Evolutionary conservation across 2,888 invertebrate genomes (phyloP).

Genomic region (Lithophane ornitopus): DNA sequence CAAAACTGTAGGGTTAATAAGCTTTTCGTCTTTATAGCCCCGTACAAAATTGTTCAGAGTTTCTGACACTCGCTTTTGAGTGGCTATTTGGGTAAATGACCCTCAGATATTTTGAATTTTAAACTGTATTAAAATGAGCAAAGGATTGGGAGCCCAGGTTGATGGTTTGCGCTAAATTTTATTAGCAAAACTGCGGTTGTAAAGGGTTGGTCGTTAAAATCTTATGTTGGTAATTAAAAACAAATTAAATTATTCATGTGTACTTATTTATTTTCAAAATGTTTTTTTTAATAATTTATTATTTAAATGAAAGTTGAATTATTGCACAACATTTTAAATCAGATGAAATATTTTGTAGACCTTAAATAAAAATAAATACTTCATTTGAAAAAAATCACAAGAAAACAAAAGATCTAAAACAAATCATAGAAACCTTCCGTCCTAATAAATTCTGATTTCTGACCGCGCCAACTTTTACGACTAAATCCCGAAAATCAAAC

Average conservation of each 20-base stretch:
- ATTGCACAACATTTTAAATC: neutral
- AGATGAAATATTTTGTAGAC: neutral
- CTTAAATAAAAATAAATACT: neutral
- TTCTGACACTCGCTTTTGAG: constrained; percentile 74
- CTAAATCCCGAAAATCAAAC: constrained; percentile 79
- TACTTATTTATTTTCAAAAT: neutral
- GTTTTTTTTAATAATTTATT: neutral
- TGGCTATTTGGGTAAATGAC: constrained; percentile 82
- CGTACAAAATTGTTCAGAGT: constrained; percentile 75
- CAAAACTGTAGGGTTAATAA: constrained; percentile 73
- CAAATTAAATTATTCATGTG: neutral
- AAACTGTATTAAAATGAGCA: constrained; percentile 78
- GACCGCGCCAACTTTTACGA: constrained; percentile 74
- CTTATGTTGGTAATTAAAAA: constrained; percentile 59
- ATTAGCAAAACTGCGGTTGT: constrained; percentile 63
- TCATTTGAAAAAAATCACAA: constrained; percentile 1
- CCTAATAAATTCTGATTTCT: constrained; percentile 76
- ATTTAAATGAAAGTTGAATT: neutral
- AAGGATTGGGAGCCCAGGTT: constrained; percentile 75
- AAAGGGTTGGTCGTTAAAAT: constrained; percentile 60
- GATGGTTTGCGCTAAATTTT: constrained; percentile 70
- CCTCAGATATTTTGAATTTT: constrained; percentile 79
- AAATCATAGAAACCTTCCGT: constrained; percentile 49
- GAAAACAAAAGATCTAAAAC: constrained; percentile 18
- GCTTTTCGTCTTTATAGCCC: constrained; percentile 76